Conservation (phyloP, 2,113 vertebrate species). For the Illadopsis cleaveri region DNA sequence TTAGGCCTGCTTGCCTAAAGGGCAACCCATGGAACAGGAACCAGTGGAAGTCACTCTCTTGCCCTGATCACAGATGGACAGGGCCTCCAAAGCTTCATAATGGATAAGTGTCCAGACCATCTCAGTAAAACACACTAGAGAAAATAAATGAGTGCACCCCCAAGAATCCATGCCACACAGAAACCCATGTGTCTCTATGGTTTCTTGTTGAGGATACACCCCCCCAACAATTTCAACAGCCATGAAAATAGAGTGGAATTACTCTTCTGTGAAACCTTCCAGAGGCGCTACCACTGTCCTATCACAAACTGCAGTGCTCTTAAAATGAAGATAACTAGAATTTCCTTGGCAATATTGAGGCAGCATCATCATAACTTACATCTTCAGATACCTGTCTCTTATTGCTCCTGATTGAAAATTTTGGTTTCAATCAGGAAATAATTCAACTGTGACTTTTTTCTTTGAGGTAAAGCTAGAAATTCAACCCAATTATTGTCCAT, state of each 20-base stretch:
- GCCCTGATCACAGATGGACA: background rate
- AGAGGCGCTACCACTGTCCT: background rate
- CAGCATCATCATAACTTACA: fast-evolving
- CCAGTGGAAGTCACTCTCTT: background rate
- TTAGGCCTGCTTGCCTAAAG: background rate
- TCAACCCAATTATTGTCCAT: background rate
- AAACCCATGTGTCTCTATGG: background rate
- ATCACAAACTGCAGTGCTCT: background rate
- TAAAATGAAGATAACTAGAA: background rate
- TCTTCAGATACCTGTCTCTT: background rate
- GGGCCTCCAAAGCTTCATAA: background rate
- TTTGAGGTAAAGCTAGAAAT: background rate
- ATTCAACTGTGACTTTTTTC: background rate
- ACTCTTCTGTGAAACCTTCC: background rate
- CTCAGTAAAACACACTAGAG: background rate
- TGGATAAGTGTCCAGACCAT: background rate
- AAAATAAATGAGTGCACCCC: background rate
- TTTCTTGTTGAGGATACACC: background rate
- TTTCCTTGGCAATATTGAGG: background rate
- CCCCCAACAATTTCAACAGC: background rate
- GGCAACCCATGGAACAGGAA: background rate
- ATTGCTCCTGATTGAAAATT: background rate
- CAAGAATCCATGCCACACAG: background rate
- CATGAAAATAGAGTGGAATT: background rate
- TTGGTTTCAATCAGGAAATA: background rate